Evolutionary conservation across 2,888 invertebrate species (phyloP), one percentile per base, ranked within the genome.

Genomic region (Ophonus ardosiacus): DNA sequence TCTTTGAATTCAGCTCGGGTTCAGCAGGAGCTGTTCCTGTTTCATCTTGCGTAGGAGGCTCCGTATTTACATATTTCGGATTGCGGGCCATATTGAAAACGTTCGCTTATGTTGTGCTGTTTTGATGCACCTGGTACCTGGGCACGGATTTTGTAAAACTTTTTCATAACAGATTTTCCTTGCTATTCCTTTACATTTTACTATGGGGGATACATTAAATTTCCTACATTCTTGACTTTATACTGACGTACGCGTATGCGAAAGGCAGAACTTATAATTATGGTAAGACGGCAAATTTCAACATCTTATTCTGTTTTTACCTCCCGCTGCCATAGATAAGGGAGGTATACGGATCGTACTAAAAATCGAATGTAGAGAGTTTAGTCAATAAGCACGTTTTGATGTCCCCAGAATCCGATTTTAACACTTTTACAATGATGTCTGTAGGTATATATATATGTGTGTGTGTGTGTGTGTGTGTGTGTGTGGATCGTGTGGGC

Each of bases 61-160:
- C 43, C 56, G 38, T 82, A 65, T 79, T 79, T 82, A 51, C 71
- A 82, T 82, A 71, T 82, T 82, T 82, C 24, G 82, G 57, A 82
- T 82, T 71, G 71, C 71, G 71, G 71, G 56, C 71, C 68, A 82
- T 82, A 82, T 82, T 71, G 82, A 68, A 68, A 65, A 71, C 82
- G 71, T 57, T 82, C 68, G 82, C 82, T 82, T 82, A 82, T 82
- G 71, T 82, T 71, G 82, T 71, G 38, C 57, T 31, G 31, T 82
- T 57, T 74, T 7, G 40, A 43, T 74, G 21, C 65, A 65, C 81
- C 81, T 71, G 68, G 57, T 56, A 65, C 81, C 81, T 71, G 68
- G 57, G 31, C 68, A 51, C 71, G 43, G 71, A 74, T 74, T 74
- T 74, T 43, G 43, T 74, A 74, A 43, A 74, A 74, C 13, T 74